Base-by-base conservation (phyloP, 2,888 invertebrate genomes). In the Hyppa rectilinea region DNA sequence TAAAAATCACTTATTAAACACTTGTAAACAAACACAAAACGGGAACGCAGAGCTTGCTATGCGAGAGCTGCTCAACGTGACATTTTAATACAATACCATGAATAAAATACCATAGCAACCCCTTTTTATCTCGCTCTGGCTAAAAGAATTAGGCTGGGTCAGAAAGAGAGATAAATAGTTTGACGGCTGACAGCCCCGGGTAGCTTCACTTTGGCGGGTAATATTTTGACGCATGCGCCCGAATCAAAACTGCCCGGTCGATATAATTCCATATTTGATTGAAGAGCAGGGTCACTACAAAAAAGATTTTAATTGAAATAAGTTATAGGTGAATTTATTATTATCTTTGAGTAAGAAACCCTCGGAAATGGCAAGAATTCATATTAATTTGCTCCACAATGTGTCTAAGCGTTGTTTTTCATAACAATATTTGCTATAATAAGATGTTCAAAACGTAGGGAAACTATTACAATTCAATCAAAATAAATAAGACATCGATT, bases 171-270 rank as follows among this genome's bases (percentile, higher is more conserved):
- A 23, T 4, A n/a, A 14, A 36, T 12, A 52, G 58, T 63, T 52
- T 70, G 78, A 78, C 67, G 73, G 14, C 60, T 47, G 60, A 49
- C 14, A 58, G 49, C n/a, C n/a, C n/a, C n/a, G 34, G 53, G 62
- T 52, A 60, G 60, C 77, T 80, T 40, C 14, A 65, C 67, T 79
- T 61, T 20, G 52, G 14, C 36, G 74, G 68, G 62, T 76, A 36
- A 52, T 47, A n/a, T 38, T 61, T 67, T 14, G 12, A 50, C 82
- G 82, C 87, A 85, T 84, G 87, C 88, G 87, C 73, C n/a, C 40
- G 6, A 36, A 14, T 6, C 20, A 73, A 70, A 67, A 73, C 64
- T 82, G 80, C 80, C 78, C 80, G 80, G 68, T 85, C 80, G 79
- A 84, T 83, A 81, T 56, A 6, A 31, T 40, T 14, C 50, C 43